Conservation (phyloP, 2,888 invertebrate genomes). For the Diplolepis rosae region DNA sequence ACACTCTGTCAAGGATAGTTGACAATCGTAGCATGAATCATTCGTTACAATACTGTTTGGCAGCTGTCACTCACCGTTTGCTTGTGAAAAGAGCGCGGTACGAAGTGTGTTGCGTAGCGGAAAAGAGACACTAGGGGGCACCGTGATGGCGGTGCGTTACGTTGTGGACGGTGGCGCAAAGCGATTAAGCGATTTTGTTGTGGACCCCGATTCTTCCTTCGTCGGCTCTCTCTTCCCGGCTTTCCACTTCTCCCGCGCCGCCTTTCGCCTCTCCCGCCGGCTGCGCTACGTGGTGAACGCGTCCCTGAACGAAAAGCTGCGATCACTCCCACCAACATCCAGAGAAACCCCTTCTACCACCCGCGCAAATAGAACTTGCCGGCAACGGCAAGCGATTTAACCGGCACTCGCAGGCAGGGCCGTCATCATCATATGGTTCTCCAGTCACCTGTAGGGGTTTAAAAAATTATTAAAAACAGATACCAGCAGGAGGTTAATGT, state of each 20-base stretch:
- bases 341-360: constrained; percentile 40
- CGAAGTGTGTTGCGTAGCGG: not conserved
- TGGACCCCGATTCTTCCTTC: constrained; percentile 70
- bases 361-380: constrained; percentile 37
- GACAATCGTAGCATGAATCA: constrained; percentile 26
- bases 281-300: constrained; percentile 65
- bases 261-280: constrained; percentile 66
- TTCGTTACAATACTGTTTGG: constrained; percentile 39
- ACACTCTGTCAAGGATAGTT: not conserved
- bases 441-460: not conserved
- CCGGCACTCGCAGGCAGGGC: constrained; percentile 1
- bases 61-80: constrained; percentile 34
- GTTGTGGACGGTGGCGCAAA: constrained; percentile 72
- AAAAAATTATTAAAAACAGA: not conserved
- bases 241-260: constrained; percentile 70
- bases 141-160: constrained; percentile 60
- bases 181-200: constrained; percentile 74
- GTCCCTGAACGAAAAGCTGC: constrained; percentile 67
- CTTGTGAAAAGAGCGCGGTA: constrained; percentile 28
- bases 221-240: constrained; percentile 65
- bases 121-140: constrained; percentile 56
- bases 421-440: not conserved
- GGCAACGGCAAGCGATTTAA: constrained; percentile 32
- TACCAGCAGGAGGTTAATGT: too few species aligned
- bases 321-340: constrained; percentile 47